Conservation (phyloP, 2,113 vertebrate genomes). For the Sminthopsis crassicaudata region DNA sequence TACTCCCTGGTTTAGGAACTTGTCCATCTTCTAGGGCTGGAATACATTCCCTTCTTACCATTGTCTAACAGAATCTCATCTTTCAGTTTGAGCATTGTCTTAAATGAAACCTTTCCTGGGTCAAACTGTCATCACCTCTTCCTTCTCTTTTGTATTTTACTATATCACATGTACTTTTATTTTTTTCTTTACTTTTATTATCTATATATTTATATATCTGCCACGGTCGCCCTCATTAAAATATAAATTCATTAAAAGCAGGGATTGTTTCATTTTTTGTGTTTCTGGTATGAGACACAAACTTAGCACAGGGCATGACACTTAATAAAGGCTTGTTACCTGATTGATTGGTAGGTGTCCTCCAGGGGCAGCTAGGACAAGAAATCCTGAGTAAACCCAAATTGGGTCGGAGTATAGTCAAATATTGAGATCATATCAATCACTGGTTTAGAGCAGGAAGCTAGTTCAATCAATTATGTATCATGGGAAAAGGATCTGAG, state of each 20-base stretch:
- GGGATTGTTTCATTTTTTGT: background rate
- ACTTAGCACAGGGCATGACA: background rate
- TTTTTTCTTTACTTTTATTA: background rate
- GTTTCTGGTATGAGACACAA: too few relatives aligned
- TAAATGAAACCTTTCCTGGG: background rate
- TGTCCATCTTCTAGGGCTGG: background rate
- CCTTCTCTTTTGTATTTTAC: background rate
- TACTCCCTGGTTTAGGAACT: background rate
- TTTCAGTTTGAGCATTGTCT: background rate
- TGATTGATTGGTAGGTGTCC: background rate
- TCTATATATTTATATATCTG: background rate
- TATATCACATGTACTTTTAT: background rate
- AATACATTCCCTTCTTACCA: background rate
- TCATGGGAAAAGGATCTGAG: background rate
- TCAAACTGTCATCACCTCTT: background rate
- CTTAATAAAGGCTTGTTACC: background rate
- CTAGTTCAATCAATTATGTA: background rate
- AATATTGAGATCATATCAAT: background rate
- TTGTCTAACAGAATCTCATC: background rate
- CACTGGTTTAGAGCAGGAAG: background rate
- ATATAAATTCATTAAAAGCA: background rate
- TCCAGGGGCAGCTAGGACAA: background rate
- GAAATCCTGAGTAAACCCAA: background rate
- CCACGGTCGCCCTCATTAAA: background rate
- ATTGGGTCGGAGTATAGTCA: background rate